Evolutionary conservation across 2,797 vertebrate genomes (phyloP), one percentile per base, ranked within the genome.

Genomic region (Poeciliopsis turneri): DNA sequence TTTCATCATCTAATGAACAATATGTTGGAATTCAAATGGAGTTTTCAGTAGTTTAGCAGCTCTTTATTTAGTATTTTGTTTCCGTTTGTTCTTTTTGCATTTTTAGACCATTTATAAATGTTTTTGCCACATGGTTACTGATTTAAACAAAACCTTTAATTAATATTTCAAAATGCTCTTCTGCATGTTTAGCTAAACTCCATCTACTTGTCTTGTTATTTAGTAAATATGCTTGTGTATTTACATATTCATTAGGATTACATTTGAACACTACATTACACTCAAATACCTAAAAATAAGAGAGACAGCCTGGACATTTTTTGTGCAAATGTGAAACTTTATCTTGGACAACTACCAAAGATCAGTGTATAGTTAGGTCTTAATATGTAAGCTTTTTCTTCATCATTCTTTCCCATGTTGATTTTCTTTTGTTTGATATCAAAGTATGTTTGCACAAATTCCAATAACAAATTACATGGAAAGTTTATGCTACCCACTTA

Each of bases 381-480:
- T 16, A 8, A 18, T 39, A 76, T 9, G 18, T 53, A 6, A 53
- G 36, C 12, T 0, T 12, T 69, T 78, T 70, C 36, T 43, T 75
- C 20, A 4, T 7, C 0, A 15, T 61, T 82, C 18, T 39, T 74
- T 51, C 51, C 43, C 0, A n/a, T 69, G 12, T 73, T 45, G 13
- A 70, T 70, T 77, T 30, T 76, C 6, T 59, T 23, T 70, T 61
- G 15, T 25, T n/a, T 10, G 28, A 23, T 23, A 64, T 49, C 6
- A 10, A 39, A 11, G 4, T 33, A 51, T 68, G 39, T 81, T 71
- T 78, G 69, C 23, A 53, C 8, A 57, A 66, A 16, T 39, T 10
- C 23, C 51, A 59, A 25, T 18, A 80, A 66, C 78, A 75, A 76
- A 77, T 30, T 78, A 13, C 46, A 36, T 73, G 78, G 46, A 82